These are phyloP conservation scores for Drosophila histrio DNA, from an alignment of 2,888 invertebrate genomes.

Conservation along the genomic window DNA sequence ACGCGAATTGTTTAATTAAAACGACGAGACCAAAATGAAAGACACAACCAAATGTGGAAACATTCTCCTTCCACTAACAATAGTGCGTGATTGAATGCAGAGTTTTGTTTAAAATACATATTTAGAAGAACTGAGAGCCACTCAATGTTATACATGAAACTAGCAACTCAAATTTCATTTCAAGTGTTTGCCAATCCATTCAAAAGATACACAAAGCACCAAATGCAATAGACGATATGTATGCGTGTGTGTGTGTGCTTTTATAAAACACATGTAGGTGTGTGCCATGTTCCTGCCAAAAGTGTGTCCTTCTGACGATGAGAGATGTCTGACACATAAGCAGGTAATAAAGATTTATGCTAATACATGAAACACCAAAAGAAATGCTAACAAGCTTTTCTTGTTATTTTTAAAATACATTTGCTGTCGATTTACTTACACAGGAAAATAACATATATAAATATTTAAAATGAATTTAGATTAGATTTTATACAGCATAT, in stretches of 20 bases:
- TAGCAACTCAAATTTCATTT: slow-evolving; percentile 31
- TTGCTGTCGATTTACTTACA: background rate
- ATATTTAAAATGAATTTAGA: too few relatives aligned
- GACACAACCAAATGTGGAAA: slow-evolving; percentile 2
- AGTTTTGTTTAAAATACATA: background rate
- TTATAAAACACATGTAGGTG: background rate
- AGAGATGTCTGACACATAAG: slow-evolving; percentile 15
- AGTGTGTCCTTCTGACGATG: background rate
- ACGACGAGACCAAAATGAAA: slow-evolving; percentile 8
- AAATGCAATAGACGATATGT: background rate
- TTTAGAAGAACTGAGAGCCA: background rate
- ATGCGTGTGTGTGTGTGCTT: background rate
- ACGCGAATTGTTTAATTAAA: slow-evolving; percentile 47
- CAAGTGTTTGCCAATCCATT: slow-evolving; percentile 38
- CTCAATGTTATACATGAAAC: slow-evolving; percentile 3
- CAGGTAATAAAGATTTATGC: slow-evolving; percentile 28
- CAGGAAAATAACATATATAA: too few relatives aligned
- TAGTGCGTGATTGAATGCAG: background rate
- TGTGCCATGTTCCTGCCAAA: background rate
- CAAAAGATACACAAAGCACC: slow-evolving; percentile 8
- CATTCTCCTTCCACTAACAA: background rate
- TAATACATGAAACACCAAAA: background rate
- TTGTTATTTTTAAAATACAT: background rate
- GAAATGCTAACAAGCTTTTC: background rate
- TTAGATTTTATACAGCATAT: too few relatives aligned